A percentile compares a stretch with the other conserved stretches of the same genome.
Evolutionary conservation across 2,888 invertebrate genomes (phyloP).

Genomic region (Eudiplozoon nipponicum): DNA sequence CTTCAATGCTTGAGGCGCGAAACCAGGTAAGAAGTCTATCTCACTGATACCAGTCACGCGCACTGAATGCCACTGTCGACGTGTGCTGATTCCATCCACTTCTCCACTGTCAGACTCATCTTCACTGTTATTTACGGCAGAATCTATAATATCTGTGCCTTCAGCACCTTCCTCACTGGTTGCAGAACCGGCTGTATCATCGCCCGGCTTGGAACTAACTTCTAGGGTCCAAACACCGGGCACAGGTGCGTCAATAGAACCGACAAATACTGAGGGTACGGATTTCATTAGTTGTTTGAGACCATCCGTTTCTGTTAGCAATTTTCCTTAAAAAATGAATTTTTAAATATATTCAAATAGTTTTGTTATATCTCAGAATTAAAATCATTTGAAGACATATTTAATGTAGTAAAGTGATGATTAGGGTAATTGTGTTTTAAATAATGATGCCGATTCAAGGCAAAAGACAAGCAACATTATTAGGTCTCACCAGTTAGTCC

Average conservation of each 20-base stretch:
- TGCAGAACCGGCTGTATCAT: too few relatives aligned
- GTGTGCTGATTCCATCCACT: too few relatives aligned
- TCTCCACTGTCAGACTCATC: too few relatives aligned
- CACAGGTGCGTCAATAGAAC: constrained; percentile 8
- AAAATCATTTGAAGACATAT: too few relatives aligned
- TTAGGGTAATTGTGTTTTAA: too few relatives aligned
- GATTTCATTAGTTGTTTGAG: constrained; percentile 12
- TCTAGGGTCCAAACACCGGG: constrained; percentile 11
- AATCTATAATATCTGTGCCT: background rate
- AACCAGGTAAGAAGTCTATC: constrained; percentile 13
- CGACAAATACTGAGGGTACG: constrained; percentile 11
- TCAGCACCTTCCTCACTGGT: background rate
- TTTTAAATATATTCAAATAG: too few relatives aligned
- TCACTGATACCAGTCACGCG: constrained; percentile 11
- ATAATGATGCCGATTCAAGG: too few relatives aligned
- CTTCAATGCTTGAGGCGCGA: constrained; percentile 2
- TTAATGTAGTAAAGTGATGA: too few relatives aligned
- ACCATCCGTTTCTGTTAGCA: constrained; percentile 3
- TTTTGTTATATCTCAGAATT: too few relatives aligned
- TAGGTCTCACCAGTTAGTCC: too few relatives aligned
- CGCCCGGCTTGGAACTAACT: constrained; percentile 8
- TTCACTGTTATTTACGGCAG: background rate
- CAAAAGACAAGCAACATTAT: too few relatives aligned
- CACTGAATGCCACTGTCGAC: constrained; percentile 11
- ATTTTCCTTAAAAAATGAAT: too few relatives aligned